These are phyloP conservation scores for Equus przewalskii DNA, from an alignment of 2,113 vertebrate species.

Conservation along the genomic window DNA sequence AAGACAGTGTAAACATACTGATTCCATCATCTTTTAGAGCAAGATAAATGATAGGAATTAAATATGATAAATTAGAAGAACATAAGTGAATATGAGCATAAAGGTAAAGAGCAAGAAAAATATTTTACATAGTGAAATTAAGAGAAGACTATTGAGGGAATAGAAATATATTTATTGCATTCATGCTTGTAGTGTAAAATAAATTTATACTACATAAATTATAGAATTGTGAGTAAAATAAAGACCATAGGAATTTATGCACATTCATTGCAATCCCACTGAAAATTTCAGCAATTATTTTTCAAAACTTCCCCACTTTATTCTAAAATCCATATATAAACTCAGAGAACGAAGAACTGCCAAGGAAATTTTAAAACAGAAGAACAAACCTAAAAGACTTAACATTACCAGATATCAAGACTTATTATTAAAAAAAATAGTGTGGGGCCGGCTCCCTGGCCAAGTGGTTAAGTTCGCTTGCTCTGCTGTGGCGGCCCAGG, in stretches of 20 bases:
- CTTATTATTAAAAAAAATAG: neutral
- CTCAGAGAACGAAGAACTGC: neutral
- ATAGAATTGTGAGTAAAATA: neutral
- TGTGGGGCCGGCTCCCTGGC: no score
- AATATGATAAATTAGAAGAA: neutral
- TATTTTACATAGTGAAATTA: neutral
- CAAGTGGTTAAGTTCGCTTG: no score
- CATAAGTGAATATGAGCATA: neutral
- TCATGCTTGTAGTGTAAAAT: neutral
- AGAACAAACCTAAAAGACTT: neutral
- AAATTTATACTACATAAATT: neutral
- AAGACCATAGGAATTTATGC: neutral
- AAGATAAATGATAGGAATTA: neutral
- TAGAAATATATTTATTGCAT: neutral
- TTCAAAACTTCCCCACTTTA: neutral
- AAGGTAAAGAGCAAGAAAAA: neutral
- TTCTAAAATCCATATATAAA: neutral
- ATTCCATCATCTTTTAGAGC: neutral
- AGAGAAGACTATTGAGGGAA: neutral
- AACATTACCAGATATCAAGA: neutral
- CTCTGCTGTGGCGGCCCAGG: no score
- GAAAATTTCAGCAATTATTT: neutral
- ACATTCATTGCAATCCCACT: neutral
- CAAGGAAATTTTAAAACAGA: neutral
- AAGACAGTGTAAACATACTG: neutral